Evolutionary conservation across 2,113 vertebrate genomes (phyloP), one percentile per base, ranked within the genome.

Genomic region (Burhinus oedicnemus): DNA sequence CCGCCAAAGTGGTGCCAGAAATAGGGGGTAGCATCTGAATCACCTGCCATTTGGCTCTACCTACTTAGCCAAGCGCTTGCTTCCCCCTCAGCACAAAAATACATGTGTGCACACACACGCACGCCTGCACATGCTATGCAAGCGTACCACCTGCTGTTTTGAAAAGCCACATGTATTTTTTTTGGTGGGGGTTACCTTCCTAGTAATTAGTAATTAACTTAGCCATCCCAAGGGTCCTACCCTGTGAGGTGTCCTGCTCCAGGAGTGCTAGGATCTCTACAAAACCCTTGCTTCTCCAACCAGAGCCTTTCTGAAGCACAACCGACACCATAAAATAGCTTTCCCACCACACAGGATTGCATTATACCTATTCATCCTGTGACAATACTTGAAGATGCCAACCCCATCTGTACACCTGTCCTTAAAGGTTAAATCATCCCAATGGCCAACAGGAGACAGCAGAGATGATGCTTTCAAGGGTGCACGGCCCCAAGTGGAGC

Each of bases 1-100:
- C 26, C 11, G 12, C 26, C 3, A 40, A 40, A 69, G 51, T 8
- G 14, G 44, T 88, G 70, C 75, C 8, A 72, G 81, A 95, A 97
- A 80, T 32, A 69, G 70, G n/a, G 55, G 45, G 81, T 42, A 94
- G 96, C 61, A 70, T 96, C 87, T 95, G 93, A 94, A 94, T 95
- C 93, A 89, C 94, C 95, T 96, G 91, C 78, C 91, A 91, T 95
- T 96, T 96, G 89, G 93, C 54, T 96, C 93, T 96, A 94, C 87
- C 89, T 95, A 96, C 94, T 95, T 83, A 97, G 81, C 81, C 81
- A 72, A 76, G 62, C 80, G 52, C 74, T 88, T 5, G 1, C 89
- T 87, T 92, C 95, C 89, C 92, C 95, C 92, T 92, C 95, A 95
- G 91, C 86, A 87, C 96, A 94, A 95, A 97, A 97, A 97, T 94